Percentiles rank a stretch among this genome's conserved stretches.
These are phyloP conservation scores for Caradrina clavipalpis DNA, from an alignment of 2,888 invertebrate genomes.

Conservation along the genomic window DNA sequence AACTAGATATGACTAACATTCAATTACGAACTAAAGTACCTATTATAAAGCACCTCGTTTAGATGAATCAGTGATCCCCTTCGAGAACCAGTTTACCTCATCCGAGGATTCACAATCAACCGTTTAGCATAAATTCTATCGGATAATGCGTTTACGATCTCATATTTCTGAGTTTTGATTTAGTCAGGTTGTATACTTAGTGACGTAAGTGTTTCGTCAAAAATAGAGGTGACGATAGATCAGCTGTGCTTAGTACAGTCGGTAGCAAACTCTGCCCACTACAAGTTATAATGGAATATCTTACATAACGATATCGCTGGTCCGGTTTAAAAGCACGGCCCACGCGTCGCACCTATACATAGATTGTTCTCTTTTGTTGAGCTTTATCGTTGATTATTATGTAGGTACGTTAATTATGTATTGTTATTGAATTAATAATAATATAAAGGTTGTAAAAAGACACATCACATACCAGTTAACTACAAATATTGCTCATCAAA, in stretches of 20 bases:
- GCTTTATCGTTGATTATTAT: slow-evolving; percentile 54
- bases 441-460: too few species aligned
- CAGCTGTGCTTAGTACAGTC: slow-evolving; percentile 59
- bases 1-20: slow-evolving; percentile 18
- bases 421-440: slow-evolving; percentile 28
- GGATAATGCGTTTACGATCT: slow-evolving; percentile 40
- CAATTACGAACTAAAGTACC: slow-evolving; percentile 13
- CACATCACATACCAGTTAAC: too few species aligned
- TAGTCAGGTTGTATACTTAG: slow-evolving; percentile 53
- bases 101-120: slow-evolving; percentile 60
- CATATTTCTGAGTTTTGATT: slow-evolving; percentile 18
- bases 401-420: slow-evolving; percentile 47
- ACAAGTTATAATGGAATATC: slow-evolving; percentile 68
- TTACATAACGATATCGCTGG: slow-evolving; percentile 69
- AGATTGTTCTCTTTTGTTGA: slow-evolving; percentile 66
- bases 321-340: slow-evolving; percentile 76
- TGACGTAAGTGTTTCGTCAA: slow-evolving; percentile 70
- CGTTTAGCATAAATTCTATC: slow-evolving; percentile 69
- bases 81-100: slow-evolving; percentile 67
- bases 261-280: slow-evolving; percentile 73
- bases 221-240: slow-evolving; percentile 81
- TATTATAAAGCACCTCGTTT: slow-evolving; percentile 28
- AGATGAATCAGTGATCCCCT: slow-evolving; percentile 58
- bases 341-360: slow-evolving; percentile 67
- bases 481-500: too few species aligned